Evolutionary conservation across 2,113 vertebrate species (phyloP).

Genomic region (Zosterops borbonicus): DNA sequence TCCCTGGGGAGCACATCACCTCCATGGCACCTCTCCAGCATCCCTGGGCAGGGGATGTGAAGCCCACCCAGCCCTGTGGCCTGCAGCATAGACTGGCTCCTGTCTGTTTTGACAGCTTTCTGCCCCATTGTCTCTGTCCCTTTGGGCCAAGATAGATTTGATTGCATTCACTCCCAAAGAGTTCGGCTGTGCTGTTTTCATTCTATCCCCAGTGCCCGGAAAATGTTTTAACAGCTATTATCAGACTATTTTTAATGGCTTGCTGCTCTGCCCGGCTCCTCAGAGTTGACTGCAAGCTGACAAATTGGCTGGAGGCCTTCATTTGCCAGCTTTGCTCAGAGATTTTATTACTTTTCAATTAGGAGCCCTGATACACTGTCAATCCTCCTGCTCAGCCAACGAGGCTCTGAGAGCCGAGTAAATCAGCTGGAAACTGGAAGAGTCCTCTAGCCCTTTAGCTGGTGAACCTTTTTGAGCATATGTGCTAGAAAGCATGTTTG

Average conservation of each 20-base stretch:
- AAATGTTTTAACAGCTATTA: conserved; percentile 63
- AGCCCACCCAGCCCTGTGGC: background rate
- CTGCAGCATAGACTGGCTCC: background rate
- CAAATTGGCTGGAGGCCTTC: conserved; percentile 66
- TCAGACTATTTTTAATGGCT: conserved; percentile 67
- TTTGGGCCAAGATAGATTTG: conserved; percentile 16
- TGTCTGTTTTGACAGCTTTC: background rate
- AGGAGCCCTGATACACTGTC: conserved; percentile 63
- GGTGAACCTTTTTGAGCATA: conserved; percentile 56
- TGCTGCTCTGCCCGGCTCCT: conserved; percentile 62
- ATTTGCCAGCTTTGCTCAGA: conserved; percentile 71
- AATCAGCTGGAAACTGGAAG: conserved; percentile 46
- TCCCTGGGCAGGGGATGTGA: background rate
- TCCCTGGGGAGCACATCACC: background rate
- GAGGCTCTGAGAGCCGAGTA: conserved; percentile 41
- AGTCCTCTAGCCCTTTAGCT: conserved; percentile 57
- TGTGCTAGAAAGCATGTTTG: conserved; percentile 25
- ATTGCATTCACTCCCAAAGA: background rate
- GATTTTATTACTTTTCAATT: conserved; percentile 72
- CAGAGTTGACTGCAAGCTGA: conserved; percentile 69
- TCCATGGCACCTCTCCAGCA: background rate
- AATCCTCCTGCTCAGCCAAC: conserved; percentile 56
- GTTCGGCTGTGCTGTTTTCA: background rate
- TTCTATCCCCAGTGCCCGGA: background rate
- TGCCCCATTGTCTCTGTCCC: background rate